Conservation (phyloP, 2,888 invertebrate species). For the Athripsodes cinereus region DNA sequence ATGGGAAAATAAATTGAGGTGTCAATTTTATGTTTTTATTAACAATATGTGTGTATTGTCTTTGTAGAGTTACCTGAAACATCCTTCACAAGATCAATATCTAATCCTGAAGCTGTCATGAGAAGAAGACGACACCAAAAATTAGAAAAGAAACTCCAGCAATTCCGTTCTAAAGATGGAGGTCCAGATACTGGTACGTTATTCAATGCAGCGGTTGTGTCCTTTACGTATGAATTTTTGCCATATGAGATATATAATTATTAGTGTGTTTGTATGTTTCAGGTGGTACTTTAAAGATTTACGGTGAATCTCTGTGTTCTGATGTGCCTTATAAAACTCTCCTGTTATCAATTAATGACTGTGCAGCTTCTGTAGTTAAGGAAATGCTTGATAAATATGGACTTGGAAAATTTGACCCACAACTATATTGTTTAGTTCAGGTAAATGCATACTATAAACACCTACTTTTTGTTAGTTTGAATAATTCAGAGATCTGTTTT, state of each 20-base stretch:
- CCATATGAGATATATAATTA: background rate
- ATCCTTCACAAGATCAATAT: conserved; percentile 97
- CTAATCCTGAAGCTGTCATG: conserved; percentile 99
- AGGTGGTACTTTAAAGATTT: conserved; percentile 88
- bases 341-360: conserved; percentile 86
- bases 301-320: conserved; percentile 91
- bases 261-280: conserved; percentile 18
- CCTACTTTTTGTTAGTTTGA: too few species aligned
- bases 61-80: conserved; percentile 88
- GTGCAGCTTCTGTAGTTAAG: conserved; percentile 85
- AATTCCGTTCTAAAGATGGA: conserved; percentile 91
- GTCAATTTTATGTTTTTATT: too few species aligned
- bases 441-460: too few species aligned
- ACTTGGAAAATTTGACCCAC: conserved; percentile 81
- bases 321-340: conserved; percentile 99
- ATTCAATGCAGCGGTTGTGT: too few species aligned
- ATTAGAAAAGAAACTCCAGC: conserved; percentile 91
- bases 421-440: conserved; percentile 92
- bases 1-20: too few species aligned
- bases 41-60: background rate
- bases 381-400: conserved; percentile 98
- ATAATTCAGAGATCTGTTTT: too few species aligned
- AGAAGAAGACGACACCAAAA: conserved; percentile 92
- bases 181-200: conserved; percentile 78
- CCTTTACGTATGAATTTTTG: too few species aligned